Conservation (phyloP, 2,797 vertebrate genomes). For the Eurystomus glaucurus region DNA sequence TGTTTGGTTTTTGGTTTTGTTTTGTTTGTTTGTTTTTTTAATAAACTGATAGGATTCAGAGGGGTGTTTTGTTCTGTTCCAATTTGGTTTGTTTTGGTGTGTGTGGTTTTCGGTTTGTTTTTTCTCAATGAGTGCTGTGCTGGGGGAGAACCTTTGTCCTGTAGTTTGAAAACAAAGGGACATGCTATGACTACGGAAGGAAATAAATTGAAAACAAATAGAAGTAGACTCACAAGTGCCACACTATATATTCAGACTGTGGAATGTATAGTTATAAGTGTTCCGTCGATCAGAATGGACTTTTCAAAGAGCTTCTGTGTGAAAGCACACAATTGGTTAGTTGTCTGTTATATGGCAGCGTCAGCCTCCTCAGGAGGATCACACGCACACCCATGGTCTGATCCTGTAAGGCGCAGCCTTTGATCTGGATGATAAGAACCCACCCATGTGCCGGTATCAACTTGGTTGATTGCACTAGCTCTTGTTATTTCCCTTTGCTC, state of each 20-base stretch:
- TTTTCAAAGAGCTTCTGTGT: background rate
- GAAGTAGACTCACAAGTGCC: background rate
- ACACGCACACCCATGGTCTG: background rate
- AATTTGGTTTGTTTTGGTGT: rapidly evolving
- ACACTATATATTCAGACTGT: rapidly evolving
- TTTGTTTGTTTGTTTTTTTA: background rate
- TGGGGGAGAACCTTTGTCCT: background rate
- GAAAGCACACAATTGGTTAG: background rate
- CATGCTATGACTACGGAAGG: rapidly evolving
- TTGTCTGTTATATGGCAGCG: background rate
- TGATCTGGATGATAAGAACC: background rate
- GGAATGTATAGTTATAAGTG: rapidly evolving
- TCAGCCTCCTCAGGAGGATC: background rate
- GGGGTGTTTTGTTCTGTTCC: rapidly evolving
- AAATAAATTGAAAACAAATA: background rate
- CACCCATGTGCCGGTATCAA: background rate
- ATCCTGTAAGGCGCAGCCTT: background rate
- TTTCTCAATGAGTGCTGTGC: background rate
- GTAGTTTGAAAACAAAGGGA: background rate
- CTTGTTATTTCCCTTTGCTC: background rate
- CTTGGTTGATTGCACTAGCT: background rate
- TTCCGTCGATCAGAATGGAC: background rate
- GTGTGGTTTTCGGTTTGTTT: too few relatives aligned
- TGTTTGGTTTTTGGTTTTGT: background rate
- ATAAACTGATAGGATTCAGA: background rate